Conservation (phyloP, 2,888 invertebrate species). For the Piscicola geometra region DNA sequence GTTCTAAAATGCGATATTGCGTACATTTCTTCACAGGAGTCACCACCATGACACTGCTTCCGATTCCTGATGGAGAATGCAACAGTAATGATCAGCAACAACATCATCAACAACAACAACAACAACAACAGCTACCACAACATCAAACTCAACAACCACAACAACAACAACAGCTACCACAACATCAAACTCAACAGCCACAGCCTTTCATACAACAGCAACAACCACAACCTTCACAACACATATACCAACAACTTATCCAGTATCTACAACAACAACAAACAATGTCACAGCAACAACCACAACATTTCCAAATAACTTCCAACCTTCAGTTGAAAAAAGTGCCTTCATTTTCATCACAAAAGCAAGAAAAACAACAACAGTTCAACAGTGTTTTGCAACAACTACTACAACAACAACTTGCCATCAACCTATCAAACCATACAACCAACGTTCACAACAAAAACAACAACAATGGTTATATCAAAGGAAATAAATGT, state of each 20-base stretch:
- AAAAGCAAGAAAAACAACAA: neutral
- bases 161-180: conserved; percentile 6
- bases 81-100: conserved; percentile 4
- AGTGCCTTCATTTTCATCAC: neutral
- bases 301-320: neutral
- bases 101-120: neutral
- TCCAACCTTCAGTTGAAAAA: neutral
- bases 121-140: neutral
- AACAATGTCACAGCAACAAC: conserved; percentile 11
- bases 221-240: conserved; percentile 10
- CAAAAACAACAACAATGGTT: neutral
- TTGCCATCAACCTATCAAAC: neutral
- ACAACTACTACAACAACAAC: neutral
- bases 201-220: conserved; percentile 6
- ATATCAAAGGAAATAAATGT: neutral
- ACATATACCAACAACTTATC: neutral
- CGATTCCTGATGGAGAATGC: conserved; percentile 10
- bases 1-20: too few species aligned
- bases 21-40: conserved; percentile 3
- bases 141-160: neutral
- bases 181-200: conserved; percentile 1
- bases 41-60: conserved; percentile 25
- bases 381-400: neutral
- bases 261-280: too few species aligned
- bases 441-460: neutral